Percentiles rank a stretch among this genome's conserved stretches.
Conservation (phyloP, 1,140 invertebrate species). For the Apis florea region DNA sequence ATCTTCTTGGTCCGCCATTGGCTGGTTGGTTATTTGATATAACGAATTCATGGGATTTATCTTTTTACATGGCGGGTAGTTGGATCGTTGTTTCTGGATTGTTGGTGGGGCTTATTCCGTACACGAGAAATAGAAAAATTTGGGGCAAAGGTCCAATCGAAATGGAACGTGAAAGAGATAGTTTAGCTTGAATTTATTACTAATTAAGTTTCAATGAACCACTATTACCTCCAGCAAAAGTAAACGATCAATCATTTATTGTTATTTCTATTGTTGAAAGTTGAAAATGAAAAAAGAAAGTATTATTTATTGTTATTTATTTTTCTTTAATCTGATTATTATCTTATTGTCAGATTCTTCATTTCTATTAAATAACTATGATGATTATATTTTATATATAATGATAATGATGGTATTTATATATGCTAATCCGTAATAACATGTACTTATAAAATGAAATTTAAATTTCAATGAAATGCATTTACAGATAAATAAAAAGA, state of each 20-base stretch:
- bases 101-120: constrained; percentile 85
- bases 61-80: constrained; percentile 88
- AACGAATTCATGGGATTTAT: constrained; percentile 86
- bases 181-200: constrained; percentile 30
- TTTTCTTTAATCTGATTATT: background rate
- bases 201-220: background rate
- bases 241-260: background rate
- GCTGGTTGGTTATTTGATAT: constrained; percentile 86
- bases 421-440: background rate
- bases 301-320: constrained; percentile 1
- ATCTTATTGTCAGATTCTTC: background rate
- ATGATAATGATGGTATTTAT: background rate
- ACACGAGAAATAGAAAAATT: constrained; percentile 84
- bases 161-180: constrained; percentile 76
- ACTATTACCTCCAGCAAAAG: background rate
- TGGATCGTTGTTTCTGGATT: constrained; percentile 89
- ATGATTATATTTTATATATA: constrained; percentile 4
- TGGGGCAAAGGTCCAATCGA: constrained; percentile 84
- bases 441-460: background rate
- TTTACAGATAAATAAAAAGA: background rate
- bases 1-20: constrained; percentile 85
- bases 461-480: background rate
- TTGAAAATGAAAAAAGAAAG: background rate
- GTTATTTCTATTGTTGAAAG: background rate
- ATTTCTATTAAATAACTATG: background rate